phyloP scores from a whole-genome alignment of 2,888 invertebrate genomes.

The Euzetes globulus region DNA sequence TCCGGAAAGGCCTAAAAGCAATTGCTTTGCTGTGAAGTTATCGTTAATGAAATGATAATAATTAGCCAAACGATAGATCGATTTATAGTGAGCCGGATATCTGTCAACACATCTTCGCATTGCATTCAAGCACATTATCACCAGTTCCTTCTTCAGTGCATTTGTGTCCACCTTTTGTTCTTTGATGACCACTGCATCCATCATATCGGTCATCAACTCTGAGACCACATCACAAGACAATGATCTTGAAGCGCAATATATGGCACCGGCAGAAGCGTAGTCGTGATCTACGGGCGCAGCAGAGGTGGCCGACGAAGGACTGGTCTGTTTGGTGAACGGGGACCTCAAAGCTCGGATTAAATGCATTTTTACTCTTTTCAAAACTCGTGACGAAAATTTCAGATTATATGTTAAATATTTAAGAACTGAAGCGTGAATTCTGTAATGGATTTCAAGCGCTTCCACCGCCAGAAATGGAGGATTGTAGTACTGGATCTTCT shows the following conservation, averaged over 20 bases:
- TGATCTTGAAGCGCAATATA: neutral
- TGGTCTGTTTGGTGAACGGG: slow-evolving; percentile 28
- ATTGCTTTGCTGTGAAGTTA: slow-evolving; percentile 9
- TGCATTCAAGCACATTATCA: slow-evolving; percentile 63
- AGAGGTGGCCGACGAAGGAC: slow-evolving; percentile 1
- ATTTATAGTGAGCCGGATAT: slow-evolving; percentile 87
- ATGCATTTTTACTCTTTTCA: slow-evolving; percentile 29
- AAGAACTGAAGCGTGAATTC: slow-evolving; percentile 79
- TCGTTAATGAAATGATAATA: slow-evolving; percentile 57
- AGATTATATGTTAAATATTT: slow-evolving; percentile 58
- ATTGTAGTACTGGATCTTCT: slow-evolving; percentile 73
- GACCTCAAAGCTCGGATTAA: slow-evolving; percentile 28
- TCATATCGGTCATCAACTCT: slow-evolving; percentile 27
- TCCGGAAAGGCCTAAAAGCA: slow-evolving; percentile 32
- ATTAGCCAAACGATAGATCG: slow-evolving; percentile 75
- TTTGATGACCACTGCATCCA: slow-evolving; percentile 24
- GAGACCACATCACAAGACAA: neutral
- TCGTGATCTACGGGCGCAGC: neutral
- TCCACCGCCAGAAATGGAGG: slow-evolving; percentile 78
- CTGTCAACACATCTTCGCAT: slow-evolving; percentile 74
- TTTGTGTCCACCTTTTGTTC: neutral
- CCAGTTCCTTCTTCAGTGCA: slow-evolving; percentile 48
- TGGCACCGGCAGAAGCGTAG: neutral
- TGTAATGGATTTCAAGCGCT: slow-evolving; percentile 65
- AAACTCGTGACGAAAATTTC: slow-evolving; percentile 10